These are phyloP conservation scores for Hormaphis cornu DNA, from an alignment of 1,140 invertebrate genomes.

Conservation along the genomic window DNA sequence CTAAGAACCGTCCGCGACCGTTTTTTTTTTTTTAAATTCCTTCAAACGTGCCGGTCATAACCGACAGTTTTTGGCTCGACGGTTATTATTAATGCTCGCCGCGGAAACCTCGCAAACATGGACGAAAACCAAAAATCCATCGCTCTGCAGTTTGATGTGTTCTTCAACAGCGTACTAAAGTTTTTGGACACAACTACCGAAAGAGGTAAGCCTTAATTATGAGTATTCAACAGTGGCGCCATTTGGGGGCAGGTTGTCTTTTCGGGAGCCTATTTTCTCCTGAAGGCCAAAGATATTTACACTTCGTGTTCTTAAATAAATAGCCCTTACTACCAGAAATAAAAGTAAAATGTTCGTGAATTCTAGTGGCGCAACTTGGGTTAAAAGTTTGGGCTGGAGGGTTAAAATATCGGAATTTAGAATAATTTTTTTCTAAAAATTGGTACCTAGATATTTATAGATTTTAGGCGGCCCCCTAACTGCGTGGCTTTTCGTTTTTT, in stretches of 20 bases:
- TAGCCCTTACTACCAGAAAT: background rate
- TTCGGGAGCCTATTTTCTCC: too few species aligned
- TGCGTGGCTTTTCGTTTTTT: too few species aligned
- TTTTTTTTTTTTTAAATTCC: too few species aligned
- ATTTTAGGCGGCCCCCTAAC: too few species aligned
- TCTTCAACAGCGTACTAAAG: background rate
- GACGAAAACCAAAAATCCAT: background rate
- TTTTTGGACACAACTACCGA: background rate
- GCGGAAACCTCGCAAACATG: background rate
- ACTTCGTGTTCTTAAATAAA: background rate
- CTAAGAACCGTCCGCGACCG: too few species aligned
- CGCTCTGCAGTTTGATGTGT: conserved; percentile 1
- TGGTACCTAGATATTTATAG: too few species aligned
- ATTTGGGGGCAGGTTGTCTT: background rate
- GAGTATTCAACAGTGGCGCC: too few species aligned
- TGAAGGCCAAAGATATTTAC: background rate
- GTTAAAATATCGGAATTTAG: background rate
- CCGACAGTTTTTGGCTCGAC: too few species aligned
- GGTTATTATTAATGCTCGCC: too few species aligned
- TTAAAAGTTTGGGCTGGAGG: background rate
- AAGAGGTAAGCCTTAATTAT: background rate
- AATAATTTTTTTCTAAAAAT: background rate
- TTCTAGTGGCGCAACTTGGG: too few species aligned
- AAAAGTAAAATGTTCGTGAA: too few species aligned
- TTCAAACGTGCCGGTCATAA: too few species aligned